Conservation (phyloP, 2,113 vertebrate species). For the Rattus rattus region DNA sequence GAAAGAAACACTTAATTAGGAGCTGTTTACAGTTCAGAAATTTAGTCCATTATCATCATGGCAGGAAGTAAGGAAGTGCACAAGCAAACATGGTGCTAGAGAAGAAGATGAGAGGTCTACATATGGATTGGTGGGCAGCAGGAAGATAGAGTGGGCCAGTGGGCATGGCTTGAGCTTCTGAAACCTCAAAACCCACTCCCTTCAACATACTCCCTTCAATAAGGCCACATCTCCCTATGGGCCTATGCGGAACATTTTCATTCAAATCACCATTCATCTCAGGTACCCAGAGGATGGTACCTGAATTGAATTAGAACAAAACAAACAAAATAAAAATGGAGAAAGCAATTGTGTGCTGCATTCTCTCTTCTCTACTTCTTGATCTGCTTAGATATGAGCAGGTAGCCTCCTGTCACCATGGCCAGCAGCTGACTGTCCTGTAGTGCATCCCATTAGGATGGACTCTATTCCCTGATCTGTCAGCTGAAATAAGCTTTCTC, state of each 20-base stretch:
- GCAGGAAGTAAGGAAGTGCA: not conserved
- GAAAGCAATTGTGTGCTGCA: not conserved
- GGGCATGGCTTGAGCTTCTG: not conserved
- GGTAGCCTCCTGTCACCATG: not conserved
- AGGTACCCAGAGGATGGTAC: not conserved
- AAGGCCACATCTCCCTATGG: not conserved
- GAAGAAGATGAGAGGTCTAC: not conserved
- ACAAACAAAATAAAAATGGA: not conserved
- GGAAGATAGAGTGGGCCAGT: not conserved
- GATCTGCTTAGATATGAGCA: not conserved
- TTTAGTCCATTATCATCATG: not conserved
- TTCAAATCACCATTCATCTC: not conserved
- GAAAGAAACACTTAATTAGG: not conserved
- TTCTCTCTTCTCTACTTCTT: not conserved
- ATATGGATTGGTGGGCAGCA: not conserved
- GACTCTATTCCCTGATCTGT: not conserved
- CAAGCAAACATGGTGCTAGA: not conserved
- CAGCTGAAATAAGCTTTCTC: not conserved
- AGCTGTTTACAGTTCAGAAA: not conserved
- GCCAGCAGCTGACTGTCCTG: not conserved
- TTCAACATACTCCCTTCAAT: not conserved
- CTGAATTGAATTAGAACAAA: not conserved
- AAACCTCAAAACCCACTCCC: not conserved
- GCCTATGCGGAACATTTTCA: not conserved
- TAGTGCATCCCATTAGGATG: not conserved